These are phyloP conservation scores for Arvicanthis niloticus DNA, from an alignment of 2,113 vertebrate genomes.

Conservation along the genomic window DNA sequence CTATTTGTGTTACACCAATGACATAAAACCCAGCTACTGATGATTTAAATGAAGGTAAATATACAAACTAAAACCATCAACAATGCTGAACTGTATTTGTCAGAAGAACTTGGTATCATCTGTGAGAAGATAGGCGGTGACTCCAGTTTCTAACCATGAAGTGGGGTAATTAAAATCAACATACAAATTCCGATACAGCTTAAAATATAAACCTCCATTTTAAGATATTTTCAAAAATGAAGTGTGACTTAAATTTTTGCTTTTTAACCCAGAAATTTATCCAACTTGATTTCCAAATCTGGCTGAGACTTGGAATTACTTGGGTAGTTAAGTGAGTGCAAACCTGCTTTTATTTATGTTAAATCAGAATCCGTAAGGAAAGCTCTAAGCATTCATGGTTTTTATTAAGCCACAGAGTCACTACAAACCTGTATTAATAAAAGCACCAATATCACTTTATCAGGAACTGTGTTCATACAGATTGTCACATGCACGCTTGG, in stretches of 20 bases:
- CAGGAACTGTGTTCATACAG: neutral
- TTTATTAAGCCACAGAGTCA: neutral
- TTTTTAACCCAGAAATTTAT: constrained; percentile 27
- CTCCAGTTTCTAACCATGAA: neutral
- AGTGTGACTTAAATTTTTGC: neutral
- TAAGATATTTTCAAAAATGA: neutral
- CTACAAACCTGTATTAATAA: neutral
- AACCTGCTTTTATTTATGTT: neutral
- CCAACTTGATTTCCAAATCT: neutral
- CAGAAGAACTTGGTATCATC: neutral
- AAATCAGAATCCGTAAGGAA: neutral
- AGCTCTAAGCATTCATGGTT: neutral
- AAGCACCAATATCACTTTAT: neutral
- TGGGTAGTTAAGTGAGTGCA: neutral
- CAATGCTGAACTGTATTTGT: neutral
- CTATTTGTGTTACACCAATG: neutral
- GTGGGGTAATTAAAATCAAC: neutral
- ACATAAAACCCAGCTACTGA: neutral
- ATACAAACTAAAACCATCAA: neutral
- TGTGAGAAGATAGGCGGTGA: neutral
- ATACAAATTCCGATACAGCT: neutral
- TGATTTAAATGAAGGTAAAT: neutral
- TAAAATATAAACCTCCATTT: neutral
- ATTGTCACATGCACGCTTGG: neutral
- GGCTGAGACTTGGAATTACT: neutral